These are phyloP conservation scores for Erebia palarica DNA, from an alignment of 2,888 invertebrate genomes.

Conservation along the genomic window DNA sequence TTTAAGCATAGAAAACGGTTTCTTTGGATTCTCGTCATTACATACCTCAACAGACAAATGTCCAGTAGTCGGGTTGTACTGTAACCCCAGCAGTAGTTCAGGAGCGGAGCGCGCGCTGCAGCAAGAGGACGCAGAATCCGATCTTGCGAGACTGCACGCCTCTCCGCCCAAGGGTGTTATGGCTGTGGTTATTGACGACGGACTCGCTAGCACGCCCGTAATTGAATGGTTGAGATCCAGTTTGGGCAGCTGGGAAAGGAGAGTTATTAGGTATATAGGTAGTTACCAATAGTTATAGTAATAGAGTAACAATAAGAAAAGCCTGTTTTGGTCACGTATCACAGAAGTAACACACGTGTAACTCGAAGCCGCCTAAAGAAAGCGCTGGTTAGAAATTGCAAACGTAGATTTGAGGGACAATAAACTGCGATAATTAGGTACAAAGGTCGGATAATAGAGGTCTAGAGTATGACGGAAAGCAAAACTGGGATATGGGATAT, in stretches of 20 bases:
- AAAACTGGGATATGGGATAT: too few relatives aligned
- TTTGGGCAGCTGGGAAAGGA: constrained; percentile 61
- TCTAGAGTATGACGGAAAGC: too few relatives aligned
- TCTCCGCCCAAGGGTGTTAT: constrained; percentile 60
- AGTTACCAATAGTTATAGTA: not conserved
- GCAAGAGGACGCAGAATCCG: constrained; percentile 96
- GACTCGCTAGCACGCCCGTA: constrained; percentile 66
- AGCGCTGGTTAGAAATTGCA: not conserved
- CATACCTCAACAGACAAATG: constrained; percentile 93
- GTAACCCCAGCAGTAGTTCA: constrained; percentile 94
- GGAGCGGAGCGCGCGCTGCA: constrained; percentile 96
- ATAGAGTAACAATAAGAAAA: too few relatives aligned
- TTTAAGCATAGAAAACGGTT: not conserved
- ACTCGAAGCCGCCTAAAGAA: too few relatives aligned
- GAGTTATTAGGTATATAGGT: not conserved
- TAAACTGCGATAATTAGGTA: too few relatives aligned
- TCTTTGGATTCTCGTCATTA: too few relatives aligned
- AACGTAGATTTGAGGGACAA: too few relatives aligned
- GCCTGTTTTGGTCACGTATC: too few relatives aligned
- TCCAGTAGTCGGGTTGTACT: constrained; percentile 96
- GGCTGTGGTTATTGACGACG: constrained; percentile 63
- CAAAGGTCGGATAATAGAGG: too few relatives aligned
- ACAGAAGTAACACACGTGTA: too few relatives aligned
- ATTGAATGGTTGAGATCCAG: constrained; percentile 63
- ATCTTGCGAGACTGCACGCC: constrained; percentile 90